Base-by-base conservation (phyloP, 1,140 invertebrate genomes). In the Scaptomyza montana region DNA sequence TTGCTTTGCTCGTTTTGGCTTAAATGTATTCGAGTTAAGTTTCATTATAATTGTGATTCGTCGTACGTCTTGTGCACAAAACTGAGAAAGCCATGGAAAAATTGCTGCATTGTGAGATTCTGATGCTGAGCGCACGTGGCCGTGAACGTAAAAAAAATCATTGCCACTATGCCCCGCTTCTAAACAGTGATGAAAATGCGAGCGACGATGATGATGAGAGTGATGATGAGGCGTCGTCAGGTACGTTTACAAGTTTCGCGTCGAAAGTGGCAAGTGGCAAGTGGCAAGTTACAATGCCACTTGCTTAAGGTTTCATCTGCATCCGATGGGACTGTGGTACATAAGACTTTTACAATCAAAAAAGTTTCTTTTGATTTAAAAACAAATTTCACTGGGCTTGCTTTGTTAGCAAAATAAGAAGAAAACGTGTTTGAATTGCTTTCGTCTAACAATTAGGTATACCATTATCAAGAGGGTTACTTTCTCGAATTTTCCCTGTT, bases 121-220 rank as follows among this genome's bases (percentile, higher is more conserved):
- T 56, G 21, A 36, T 33, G 16, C 47, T 71, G 50, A 33, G 50
- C 36, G 53, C 46, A 33, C n/a, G 25, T 8, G 30, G 13, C 4
- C 75, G 62, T 21, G 33, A 65, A 25, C 65, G 65, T n/a, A 56
- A 46, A 41, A 59, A 30, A 0, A 57, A 46, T 25, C 21, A 39
- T 2, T 80, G 65, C 41, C 75, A 49, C 5, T 81, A 82, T 57
- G 75, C 57, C 43, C 79, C 70, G 51, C 80, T 81, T 5, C 46
- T 70, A 41, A 64, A 53, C 36, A 78, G 47, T 54, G 73, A 73
- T 5, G 65, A 84, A 43, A 65, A 60, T 55, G 65, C 39, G 45
- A 33, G 33, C 56, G 59, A 39, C 39, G 53, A 56, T 25, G 53
- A 12, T 6, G 25, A 36, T 5, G 30, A n/a, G 39, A 25, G 69